These are phyloP conservation scores for Takifugu bimaculatus DNA, from an alignment of 2,113 vertebrate genomes.

Conservation along the genomic window DNA sequence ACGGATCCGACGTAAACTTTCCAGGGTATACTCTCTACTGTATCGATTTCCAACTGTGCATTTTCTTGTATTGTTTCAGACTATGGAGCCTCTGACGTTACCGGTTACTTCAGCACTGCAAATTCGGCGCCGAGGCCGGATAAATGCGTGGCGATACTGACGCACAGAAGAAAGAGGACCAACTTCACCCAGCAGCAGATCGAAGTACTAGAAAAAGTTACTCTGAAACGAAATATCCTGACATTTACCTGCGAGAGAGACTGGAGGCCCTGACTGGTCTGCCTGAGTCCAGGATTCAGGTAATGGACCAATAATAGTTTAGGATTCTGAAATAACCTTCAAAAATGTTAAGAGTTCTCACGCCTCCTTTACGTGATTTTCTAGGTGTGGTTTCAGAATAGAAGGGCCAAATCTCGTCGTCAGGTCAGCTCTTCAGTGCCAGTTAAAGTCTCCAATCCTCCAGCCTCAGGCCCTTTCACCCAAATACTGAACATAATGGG, in stretches of 20 bases:
- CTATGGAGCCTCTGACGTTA: constrained; percentile 37
- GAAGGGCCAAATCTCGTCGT: constrained; percentile 84
- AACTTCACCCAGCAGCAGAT: constrained; percentile 85
- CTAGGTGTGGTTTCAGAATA: constrained; percentile 94
- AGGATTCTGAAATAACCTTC: not conserved
- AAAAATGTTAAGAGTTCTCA: not conserved
- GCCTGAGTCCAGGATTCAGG: constrained; percentile 89
- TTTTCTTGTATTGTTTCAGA: constrained; percentile 42
- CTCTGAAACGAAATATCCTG: constrained; percentile 83
- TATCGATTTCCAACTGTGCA: no score
- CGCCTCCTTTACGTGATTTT: not conserved
- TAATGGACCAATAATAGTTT: constrained; percentile 32
- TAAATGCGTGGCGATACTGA: constrained; percentile 64
- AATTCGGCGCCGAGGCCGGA: constrained; percentile 50
- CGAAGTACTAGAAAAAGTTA: constrained; percentile 86
- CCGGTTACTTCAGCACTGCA: constrained; percentile 45
- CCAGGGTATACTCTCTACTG: no score
- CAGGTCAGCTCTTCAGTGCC: constrained; percentile 70
- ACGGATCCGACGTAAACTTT: not conserved
- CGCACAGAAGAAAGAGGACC: constrained; percentile 86
- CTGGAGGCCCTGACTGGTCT: constrained; percentile 84
- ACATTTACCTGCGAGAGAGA: constrained; percentile 84
- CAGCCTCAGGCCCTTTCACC: constrained; percentile 38
- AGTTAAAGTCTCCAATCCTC: constrained; percentile 37
- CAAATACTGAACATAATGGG: constrained; percentile 48